Conservation (phyloP, 2,797 vertebrate genomes). For the Acanthornis magna region DNA sequence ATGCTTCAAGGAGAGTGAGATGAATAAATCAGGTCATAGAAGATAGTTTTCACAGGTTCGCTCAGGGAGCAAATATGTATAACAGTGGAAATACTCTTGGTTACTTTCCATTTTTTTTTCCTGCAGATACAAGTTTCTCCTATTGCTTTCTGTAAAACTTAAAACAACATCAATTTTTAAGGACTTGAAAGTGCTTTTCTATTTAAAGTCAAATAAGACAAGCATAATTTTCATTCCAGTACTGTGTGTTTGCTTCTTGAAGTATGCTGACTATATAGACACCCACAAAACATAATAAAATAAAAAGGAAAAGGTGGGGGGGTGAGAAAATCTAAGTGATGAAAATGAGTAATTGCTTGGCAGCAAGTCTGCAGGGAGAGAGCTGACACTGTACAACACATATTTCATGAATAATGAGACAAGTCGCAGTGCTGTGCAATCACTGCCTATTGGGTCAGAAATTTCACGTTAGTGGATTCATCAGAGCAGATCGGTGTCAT, state of each 20-base stretch:
- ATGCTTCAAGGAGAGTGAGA: background rate
- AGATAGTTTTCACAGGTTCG: background rate
- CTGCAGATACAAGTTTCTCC: constrained; percentile 34
- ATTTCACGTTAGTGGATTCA: constrained; percentile 80
- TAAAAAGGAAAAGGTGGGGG: constrained; percentile 9
- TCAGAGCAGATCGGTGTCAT: constrained; percentile 78
- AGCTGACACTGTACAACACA: constrained; percentile 68
- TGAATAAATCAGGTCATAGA: constrained; percentile 36
- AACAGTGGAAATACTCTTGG: constrained; percentile 42
- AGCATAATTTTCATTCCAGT: constrained; percentile 73
- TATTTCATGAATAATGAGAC: constrained; percentile 82
- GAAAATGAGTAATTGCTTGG: constrained; percentile 79
- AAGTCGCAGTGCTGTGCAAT: constrained; percentile 71
- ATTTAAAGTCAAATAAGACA: constrained; percentile 76
- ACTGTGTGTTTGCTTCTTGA: constrained; percentile 63
- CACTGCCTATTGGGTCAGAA: constrained; percentile 80
- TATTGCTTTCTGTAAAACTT: constrained; percentile 66
- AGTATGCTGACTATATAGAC: constrained; percentile 73
- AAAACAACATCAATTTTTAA: constrained; percentile 74
- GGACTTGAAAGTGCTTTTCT: constrained; percentile 71
- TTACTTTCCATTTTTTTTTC: constrained; percentile 53
- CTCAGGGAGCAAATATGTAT: background rate
- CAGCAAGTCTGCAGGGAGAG: constrained; percentile 74
- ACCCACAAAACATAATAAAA: constrained; percentile 68
- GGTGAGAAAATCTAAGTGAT: constrained; percentile 66